A percentile compares a stretch with the other conserved stretches of the same genome.
Conservation (phyloP, 2,888 invertebrate genomes). For the Pardosa pseudoannulata region DNA sequence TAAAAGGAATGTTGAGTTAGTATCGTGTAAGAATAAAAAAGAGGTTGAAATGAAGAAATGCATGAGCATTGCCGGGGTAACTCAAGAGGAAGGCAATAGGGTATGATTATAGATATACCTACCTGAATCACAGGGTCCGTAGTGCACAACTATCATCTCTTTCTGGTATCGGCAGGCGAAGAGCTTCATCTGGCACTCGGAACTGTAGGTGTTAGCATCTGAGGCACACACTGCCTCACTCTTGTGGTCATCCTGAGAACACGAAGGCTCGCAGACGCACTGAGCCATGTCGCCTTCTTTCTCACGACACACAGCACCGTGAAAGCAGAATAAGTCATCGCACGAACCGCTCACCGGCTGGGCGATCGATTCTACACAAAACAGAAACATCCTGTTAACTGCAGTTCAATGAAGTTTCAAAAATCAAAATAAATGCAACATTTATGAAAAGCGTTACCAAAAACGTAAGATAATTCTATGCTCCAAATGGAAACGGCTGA, state of each 20-base stretch:
- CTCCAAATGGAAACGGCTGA: too few relatives aligned
- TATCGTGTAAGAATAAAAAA: too few relatives aligned
- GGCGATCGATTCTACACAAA: conserved; percentile 51
- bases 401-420: too few relatives aligned
- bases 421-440: too few relatives aligned
- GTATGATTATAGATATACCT: too few relatives aligned
- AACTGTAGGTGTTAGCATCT: conserved; percentile 88
- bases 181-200: conserved; percentile 86
- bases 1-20: too few relatives aligned
- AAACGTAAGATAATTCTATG: too few relatives aligned
- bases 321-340: conserved; percentile 87
- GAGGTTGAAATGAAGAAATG: too few relatives aligned
- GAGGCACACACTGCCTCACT: conserved; percentile 84
- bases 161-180: conserved; percentile 86
- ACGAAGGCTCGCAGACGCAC: conserved; percentile 86
- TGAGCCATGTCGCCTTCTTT: conserved; percentile 83
- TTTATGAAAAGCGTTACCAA: too few relatives aligned
- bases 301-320: conserved; percentile 86
- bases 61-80: too few relatives aligned
- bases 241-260: conserved; percentile 77
- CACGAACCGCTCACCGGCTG: conserved; percentile 79
- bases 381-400: too few relatives aligned
- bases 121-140: conserved; percentile 76
- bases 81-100: too few relatives aligned
- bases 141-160: conserved; percentile 84